Percentiles rank a stretch among this genome's conserved stretches.
phyloP scores from a whole-genome alignment of 2,888 invertebrate species.

The Polydrusus pterygomalis region DNA sequence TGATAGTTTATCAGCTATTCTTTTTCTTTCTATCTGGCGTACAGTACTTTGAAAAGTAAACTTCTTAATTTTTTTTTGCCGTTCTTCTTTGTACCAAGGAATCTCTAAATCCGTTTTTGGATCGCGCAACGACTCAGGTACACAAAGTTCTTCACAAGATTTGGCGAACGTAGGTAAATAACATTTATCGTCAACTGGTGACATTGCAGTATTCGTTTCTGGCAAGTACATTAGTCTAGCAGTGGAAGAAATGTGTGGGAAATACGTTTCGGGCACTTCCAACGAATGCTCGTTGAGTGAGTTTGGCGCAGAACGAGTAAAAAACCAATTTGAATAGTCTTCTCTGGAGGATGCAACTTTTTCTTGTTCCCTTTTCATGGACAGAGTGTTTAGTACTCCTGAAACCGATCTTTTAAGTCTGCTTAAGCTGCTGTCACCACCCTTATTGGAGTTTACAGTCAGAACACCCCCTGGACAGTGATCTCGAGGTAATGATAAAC shows the following conservation, averaged over 20 bases:
- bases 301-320: constrained; percentile 87
- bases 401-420: constrained; percentile 83
- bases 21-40: constrained; percentile 84
- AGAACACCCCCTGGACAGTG: constrained; percentile 72
- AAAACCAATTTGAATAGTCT: constrained; percentile 84
- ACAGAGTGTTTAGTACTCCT: constrained; percentile 71
- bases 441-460: constrained; percentile 66
- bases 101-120: constrained; percentile 59
- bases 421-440: constrained; percentile 71
- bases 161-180: constrained; percentile 68
- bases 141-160: constrained; percentile 72
- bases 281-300: constrained; percentile 78
- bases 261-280: constrained; percentile 59
- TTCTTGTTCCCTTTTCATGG: constrained; percentile 60
- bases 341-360: constrained; percentile 62
- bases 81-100: constrained; percentile 47
- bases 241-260: constrained; percentile 36
- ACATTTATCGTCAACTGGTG: constrained; percentile 38
- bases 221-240: constrained; percentile 87
- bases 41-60: constrained; percentile 91
- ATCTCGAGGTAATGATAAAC: constrained; percentile 84
- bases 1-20: constrained; percentile 84
- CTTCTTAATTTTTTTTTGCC: constrained; percentile 74
- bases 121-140: constrained; percentile 69
- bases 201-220: constrained; percentile 58